phyloP scores from a whole-genome alignment of 2,113 vertebrate species.

The Mus spicilegus region DNA sequence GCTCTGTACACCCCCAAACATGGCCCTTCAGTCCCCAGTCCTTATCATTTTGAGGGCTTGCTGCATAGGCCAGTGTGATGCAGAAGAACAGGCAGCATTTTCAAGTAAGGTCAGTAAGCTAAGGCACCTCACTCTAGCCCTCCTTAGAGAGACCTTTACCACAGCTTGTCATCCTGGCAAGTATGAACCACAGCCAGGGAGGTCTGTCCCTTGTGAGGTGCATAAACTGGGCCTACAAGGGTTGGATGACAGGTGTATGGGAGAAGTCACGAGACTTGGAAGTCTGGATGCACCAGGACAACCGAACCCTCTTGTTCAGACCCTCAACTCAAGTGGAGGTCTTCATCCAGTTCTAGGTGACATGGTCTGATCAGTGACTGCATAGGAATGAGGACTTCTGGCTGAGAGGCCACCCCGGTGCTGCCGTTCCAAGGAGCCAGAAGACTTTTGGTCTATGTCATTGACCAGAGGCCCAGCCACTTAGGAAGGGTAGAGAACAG shows the following conservation, averaged over 20 bases:
- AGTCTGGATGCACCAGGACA: neutral
- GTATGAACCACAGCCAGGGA: neutral
- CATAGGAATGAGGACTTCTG: conserved; percentile 20
- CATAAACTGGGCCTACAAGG: neutral
- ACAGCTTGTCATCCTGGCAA: conserved; percentile 18
- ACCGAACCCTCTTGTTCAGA: neutral
- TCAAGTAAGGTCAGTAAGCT: conserved; percentile 1
- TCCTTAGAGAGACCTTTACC: neutral
- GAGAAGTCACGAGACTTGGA: neutral
- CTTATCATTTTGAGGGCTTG: neutral
- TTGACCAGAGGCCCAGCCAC: conserved; percentile 63
- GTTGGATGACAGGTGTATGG: neutral
- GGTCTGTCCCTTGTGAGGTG: neutral
- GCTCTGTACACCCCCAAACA: neutral
- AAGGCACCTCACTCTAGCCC: conserved; percentile 63
- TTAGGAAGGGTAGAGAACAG: conserved; percentile 13
- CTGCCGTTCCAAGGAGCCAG: neutral
- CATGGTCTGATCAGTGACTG: neutral
- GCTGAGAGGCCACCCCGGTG: neutral
- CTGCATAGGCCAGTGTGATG: neutral
- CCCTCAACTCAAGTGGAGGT: neutral
- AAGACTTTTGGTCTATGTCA: conserved; percentile 56
- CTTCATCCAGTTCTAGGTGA: neutral
- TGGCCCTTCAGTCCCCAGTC: neutral
- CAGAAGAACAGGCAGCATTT: neutral